These are phyloP conservation scores for Ophiodon elongatus DNA, from an alignment of 2,113 vertebrate genomes.

Conservation along the genomic window DNA sequence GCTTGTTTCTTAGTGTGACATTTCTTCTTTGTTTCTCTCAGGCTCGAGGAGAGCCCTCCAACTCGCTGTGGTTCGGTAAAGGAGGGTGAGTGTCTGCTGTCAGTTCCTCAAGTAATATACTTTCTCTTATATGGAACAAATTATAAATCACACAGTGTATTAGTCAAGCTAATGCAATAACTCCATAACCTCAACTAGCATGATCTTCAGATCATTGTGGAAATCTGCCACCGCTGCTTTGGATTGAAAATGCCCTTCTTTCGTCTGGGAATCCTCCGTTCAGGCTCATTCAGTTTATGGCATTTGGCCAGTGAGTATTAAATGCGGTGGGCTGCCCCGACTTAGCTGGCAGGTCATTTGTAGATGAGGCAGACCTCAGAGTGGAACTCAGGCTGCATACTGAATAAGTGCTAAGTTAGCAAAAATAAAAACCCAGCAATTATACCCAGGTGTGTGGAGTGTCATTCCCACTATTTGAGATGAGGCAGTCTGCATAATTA, in stretches of 20 bases:
- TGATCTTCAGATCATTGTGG: background rate
- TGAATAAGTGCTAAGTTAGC: constrained; percentile 48
- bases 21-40: constrained; percentile 74
- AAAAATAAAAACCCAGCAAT: constrained; percentile 47
- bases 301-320: constrained; percentile 66
- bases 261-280: constrained; percentile 49
- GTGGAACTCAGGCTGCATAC: constrained; percentile 53
- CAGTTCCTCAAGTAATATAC: constrained; percentile 1
- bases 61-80: constrained; percentile 95
- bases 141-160: background rate
- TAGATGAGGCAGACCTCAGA: constrained; percentile 58
- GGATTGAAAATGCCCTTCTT: constrained; percentile 42
- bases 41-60: constrained; percentile 94
- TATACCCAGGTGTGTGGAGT: constrained; percentile 35
- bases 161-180: constrained; percentile 8
- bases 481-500: constrained; percentile 31
- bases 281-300: constrained; percentile 52
- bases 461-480: constrained; percentile 41
- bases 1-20: background rate
- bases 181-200: constrained; percentile 4
- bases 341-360: constrained; percentile 64
- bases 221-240: constrained; percentile 14
- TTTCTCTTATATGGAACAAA: background rate
- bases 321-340: constrained; percentile 60
- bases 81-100: constrained; percentile 89